Conservation (phyloP, 2,797 vertebrate genomes). For the Antennarius maculatus region DNA sequence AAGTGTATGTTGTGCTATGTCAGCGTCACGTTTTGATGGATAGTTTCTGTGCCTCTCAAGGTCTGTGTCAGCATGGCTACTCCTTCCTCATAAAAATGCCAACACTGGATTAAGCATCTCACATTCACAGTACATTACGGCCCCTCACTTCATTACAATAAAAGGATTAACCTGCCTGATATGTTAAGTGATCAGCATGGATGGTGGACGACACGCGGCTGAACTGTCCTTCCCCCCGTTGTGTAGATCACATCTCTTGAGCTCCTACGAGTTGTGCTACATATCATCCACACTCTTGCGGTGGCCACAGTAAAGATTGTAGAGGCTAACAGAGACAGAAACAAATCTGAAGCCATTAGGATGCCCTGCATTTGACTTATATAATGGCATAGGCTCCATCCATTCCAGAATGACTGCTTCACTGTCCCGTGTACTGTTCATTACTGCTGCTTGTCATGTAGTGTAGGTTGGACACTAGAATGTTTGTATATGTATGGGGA, state of each 20-base stretch:
- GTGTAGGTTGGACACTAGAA: no score
- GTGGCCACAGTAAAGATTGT: constrained; percentile 20
- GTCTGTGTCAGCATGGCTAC: constrained; percentile 56
- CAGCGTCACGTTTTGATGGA: constrained; percentile 71
- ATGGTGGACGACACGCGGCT: constrained; percentile 46
- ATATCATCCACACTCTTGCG: constrained; percentile 55
- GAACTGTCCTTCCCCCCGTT: constrained; percentile 67
- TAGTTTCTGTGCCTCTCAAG: constrained; percentile 34
- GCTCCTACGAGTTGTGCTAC: constrained; percentile 42
- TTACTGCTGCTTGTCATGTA: no score
- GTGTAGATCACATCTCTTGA: constrained; percentile 59
- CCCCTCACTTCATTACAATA: constrained; percentile 83
- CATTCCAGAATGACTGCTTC: constrained; percentile 30
- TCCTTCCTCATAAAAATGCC: constrained; percentile 77
- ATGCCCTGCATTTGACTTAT: constrained; percentile 56
- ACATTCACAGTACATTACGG: constrained; percentile 73
- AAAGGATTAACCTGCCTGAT: constrained; percentile 81
- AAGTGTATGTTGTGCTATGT: constrained; percentile 62
- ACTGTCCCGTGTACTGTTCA: constrained; percentile 42
- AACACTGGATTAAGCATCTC: constrained; percentile 71
- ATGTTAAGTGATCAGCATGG: constrained; percentile 59
- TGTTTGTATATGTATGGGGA: neutral
- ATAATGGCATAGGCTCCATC: constrained; percentile 55
- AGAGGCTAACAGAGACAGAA: constrained; percentile 35
- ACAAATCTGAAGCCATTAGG: constrained; percentile 65